A percentile compares a stretch with the other conserved stretches of the same genome.
phyloP scores from a whole-genome alignment of 2,113 vertebrate genomes.

The Callipepla squamata region DNA sequence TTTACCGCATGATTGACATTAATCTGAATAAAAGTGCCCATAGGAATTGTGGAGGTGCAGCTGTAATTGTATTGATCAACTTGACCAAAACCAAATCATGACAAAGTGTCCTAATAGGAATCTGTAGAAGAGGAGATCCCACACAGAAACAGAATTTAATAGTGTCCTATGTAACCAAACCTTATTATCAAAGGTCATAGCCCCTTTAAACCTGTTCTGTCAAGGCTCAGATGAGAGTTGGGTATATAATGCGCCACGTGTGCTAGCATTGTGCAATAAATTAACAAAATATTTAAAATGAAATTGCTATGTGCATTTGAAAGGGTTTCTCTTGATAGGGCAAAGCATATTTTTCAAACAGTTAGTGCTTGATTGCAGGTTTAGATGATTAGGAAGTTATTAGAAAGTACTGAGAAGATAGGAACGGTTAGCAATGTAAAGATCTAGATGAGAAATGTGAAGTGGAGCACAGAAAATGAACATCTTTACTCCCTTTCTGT shows the following conservation, averaged over 20 bases:
- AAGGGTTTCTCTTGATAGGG: not conserved
- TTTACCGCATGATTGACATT: not conserved
- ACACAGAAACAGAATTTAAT: not conserved
- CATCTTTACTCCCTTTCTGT: not conserved
- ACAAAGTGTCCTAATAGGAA: not conserved
- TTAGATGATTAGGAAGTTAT: constrained; percentile 2
- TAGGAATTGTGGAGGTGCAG: not conserved
- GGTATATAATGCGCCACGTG: not conserved
- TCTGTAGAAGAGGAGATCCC: not conserved
- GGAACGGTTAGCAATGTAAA: not conserved
- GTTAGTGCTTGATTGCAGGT: constrained; percentile 16
- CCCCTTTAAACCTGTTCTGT: not conserved
- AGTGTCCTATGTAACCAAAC: not conserved
- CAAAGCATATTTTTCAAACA: not conserved
- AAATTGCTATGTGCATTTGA: not conserved
- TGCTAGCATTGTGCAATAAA: not conserved
- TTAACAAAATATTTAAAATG: constrained; percentile 3
- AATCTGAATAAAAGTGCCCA: not conserved
- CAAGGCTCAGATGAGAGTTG: not conserved
- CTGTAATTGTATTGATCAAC: not conserved
- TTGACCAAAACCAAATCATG: not conserved
- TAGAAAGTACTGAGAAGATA: not conserved
- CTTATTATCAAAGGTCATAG: not conserved
- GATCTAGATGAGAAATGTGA: not conserved
- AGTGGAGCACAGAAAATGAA: not conserved